Conservation (phyloP, 2,888 invertebrate genomes). For the Luperina nickerlii region DNA sequence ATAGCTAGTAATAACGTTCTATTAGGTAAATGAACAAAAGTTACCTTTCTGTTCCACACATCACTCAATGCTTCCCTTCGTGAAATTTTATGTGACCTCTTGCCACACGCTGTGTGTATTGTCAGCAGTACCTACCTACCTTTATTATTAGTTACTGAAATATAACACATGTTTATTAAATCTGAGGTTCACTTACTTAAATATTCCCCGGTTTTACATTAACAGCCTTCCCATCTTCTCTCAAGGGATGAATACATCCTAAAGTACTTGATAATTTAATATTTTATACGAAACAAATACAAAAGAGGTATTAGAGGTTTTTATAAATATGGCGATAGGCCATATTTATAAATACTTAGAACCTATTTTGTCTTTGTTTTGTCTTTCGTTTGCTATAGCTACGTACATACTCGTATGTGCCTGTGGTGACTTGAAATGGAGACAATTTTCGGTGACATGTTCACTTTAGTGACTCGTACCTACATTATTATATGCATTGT, state of each 20-base stretch:
- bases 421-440: slow-evolving; percentile 14
- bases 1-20: background rate
- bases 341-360: slow-evolving; percentile 12
- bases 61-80: slow-evolving; percentile 3
- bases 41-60: background rate
- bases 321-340: no score
- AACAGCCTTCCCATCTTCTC: slow-evolving; percentile 25
- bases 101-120: slow-evolving; percentile 10
- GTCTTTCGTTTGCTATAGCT: background rate
- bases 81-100: slow-evolving; percentile 13
- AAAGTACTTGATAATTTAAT: slow-evolving; percentile 39
- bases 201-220: slow-evolving; percentile 43
- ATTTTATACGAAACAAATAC: slow-evolving; percentile 26
- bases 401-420: background rate
- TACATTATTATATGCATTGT: slow-evolving; percentile 6
- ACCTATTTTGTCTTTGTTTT: slow-evolving; percentile 21
- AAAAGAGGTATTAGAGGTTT: no score
- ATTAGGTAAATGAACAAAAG: background rate
- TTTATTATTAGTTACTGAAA: slow-evolving; percentile 2
- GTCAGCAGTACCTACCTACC: slow-evolving; percentile 8
- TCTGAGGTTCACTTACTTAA: slow-evolving; percentile 18
- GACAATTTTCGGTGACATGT: slow-evolving; percentile 28
- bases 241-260: slow-evolving; percentile 27
- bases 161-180: slow-evolving; percentile 37
- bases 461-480: slow-evolving; percentile 17